Base-by-base conservation (phyloP, 2,888 invertebrate genomes). In the Girardia tigrina region DNA sequence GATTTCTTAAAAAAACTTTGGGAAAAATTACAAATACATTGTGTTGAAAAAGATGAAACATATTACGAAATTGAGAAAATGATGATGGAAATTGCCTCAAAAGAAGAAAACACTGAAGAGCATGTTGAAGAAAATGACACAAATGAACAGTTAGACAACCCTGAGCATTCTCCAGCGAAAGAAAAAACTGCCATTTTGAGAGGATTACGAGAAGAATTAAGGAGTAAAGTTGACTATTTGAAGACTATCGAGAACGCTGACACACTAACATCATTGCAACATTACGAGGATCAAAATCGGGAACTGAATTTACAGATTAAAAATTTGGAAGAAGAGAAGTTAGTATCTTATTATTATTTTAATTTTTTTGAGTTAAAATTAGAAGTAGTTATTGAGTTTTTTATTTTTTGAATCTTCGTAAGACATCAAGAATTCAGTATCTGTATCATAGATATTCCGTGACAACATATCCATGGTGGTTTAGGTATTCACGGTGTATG, bases 261-360 rank as follows among this genome's bases (percentile, higher is more conserved):
- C 23, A n/a, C n/a, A n/a, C n/a, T 12, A 20, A n/a, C n/a, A 20
- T n/a, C 23, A 56, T 23, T 56, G 4, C 56, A 56, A 16, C 56
- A 56, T 6, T 56, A 56, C n/a, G 56, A 56, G n/a, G 56, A 56
- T n/a, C n/a, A 56, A 56, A 56, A 56, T 56, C 56, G 56, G 23
- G 56, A 56, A 16, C 23, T 56, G n/a, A 6, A 20, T 20, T 23
- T 20, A 56, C 56, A 23, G 4, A 56, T 56, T 16, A 56, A 56
- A n/a, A 23, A 56, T 20, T 56, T 56, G 56, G 56, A 56, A 16
- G 56, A 56, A n/a, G 56, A 56, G 23, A 56, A 56, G 56, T 56
- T 20, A 56, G n/a, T 6, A 56, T 56, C 23, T 56, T 12, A 36
- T 36, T 36, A 16, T 12, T 36, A 12, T 36, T 12, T 12, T 36